Base-by-base conservation (phyloP, 64 coral and sea anemone genomes). In the Dendrophyllia cribrosa region DNA sequence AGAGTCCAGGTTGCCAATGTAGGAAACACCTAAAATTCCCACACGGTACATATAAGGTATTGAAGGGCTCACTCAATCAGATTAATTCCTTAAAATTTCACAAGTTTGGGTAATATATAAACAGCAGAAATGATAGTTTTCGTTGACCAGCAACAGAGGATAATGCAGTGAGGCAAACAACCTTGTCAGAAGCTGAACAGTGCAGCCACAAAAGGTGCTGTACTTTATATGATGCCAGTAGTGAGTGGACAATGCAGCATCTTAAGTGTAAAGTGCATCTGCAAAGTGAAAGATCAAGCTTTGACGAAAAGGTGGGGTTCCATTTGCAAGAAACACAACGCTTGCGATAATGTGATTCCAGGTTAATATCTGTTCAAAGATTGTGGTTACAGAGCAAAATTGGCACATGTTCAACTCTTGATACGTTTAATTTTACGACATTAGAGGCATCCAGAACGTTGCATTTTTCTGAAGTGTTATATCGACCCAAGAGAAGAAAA, bases 381-480 rank as follows among this genome's bases (percentile, higher is more conserved):
- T 6, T 1, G 7, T 12, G 53, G 53, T 56, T 56, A 9, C 53
- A 56, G 53, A 56, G 53, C 53, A 56, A 56, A 1, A 9, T 56
- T 5, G 6, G 12, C 7, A 12, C 7, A 56, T 6, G 12, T 56
- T 70, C 19, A 1, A 56, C 0, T 75, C 25, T 75, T 48, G 53
- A 56, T 6, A 5, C 53, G 12, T 56, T 56, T 56, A 10, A 56
- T 56, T 21, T 21, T 19, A 5, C 26, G 14, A 43, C 25, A 45
- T 34, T 87, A 22, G 16, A 87, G 66, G 64, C 22, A 52, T 53
- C 15, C 61, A 43, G 53, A 72, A 72, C 49, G 47, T 66, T 5
- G 66, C 83, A 50, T 87, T 87, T 26, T 87, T 70, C 66, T 87
- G 72, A 49, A 87, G 83, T 55, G 34, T 66, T 12, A 66, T 87